A percentile compares a stretch with the other conserved stretches of the same genome.
These are phyloP conservation scores for Drosophila niveifrons DNA, from an alignment of 2,888 invertebrate genomes.

Conservation along the genomic window DNA sequence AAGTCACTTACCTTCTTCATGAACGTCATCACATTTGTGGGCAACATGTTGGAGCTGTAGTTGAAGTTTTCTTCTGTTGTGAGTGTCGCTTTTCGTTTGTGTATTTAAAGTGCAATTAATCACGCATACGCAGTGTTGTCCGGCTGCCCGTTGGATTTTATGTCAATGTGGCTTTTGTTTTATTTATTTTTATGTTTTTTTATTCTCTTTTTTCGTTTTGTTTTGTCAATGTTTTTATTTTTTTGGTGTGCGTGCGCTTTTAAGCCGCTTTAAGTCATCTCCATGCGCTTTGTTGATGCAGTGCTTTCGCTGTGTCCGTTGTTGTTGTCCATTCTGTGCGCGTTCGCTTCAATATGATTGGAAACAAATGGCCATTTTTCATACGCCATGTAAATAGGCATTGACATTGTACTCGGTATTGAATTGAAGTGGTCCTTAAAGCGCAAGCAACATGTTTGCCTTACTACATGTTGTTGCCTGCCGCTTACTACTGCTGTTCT, in stretches of 20 bases:
- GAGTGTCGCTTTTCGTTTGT: constrained; percentile 4
- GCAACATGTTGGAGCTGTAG: constrained; percentile 89
- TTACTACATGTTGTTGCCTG: constrained; percentile 58
- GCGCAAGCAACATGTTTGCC: constrained; percentile 24
- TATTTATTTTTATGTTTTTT: constrained; percentile 18
- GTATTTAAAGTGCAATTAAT: constrained; percentile 75
- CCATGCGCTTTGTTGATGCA: constrained; percentile 37
- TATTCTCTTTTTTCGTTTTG: constrained; percentile 27
- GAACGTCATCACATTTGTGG: constrained; percentile 95
- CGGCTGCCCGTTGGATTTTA: constrained; percentile 32
- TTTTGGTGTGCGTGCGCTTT: constrained; percentile 18
- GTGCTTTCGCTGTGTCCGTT: constrained; percentile 16
- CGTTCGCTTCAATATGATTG: constrained; percentile 56
- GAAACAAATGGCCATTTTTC: constrained; percentile 71
- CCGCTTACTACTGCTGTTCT: constrained; percentile 4
- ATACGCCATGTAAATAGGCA: constrained; percentile 72
- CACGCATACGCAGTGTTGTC: constrained; percentile 65
- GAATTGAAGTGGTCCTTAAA: constrained; percentile 32
- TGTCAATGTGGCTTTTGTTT: constrained; percentile 45
- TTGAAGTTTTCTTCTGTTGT: background rate
- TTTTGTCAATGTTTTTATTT: constrained; percentile 11
- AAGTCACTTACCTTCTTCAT: constrained; percentile 93
- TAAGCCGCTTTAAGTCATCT: constrained; percentile 75
- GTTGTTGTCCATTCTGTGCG: constrained; percentile 39
- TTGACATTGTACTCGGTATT: constrained; percentile 63